Conservation (phyloP, 2,888 invertebrate genomes). For the Tryphoninae sp. region DNA sequence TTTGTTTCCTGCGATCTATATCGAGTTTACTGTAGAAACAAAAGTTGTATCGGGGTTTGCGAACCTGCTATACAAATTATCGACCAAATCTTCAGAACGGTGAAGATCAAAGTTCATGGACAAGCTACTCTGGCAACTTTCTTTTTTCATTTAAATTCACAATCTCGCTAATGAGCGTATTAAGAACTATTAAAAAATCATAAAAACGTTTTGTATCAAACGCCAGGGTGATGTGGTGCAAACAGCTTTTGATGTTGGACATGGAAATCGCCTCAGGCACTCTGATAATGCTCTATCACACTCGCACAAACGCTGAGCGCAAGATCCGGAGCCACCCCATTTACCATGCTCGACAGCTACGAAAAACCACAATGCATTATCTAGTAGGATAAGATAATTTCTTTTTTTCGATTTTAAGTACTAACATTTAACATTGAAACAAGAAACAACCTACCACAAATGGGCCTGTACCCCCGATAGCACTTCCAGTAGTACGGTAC, state of each 20-base stretch:
- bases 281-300: constrained; percentile 91
- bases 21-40: background rate
- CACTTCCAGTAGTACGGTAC: constrained; percentile 95
- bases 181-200: constrained; percentile 80
- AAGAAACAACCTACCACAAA: constrained; percentile 86
- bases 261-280: constrained; percentile 89
- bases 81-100: background rate
- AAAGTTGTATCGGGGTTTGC: background rate
- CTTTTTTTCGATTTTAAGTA: background rate
- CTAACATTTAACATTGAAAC: constrained; percentile 62
- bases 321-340: constrained; percentile 85
- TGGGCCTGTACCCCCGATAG: constrained; percentile 86
- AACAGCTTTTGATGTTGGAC: constrained; percentile 87
- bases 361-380: constrained; percentile 60
- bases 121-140: constrained; percentile 22
- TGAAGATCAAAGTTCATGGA: background rate
- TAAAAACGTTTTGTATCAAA: constrained; percentile 88
- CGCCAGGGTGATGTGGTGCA: constrained; percentile 90
- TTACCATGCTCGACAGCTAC: constrained; percentile 84
- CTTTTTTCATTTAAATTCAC: constrained; percentile 1
- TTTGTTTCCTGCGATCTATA: background rate
- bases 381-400: constrained; percentile 16
- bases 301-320: constrained; percentile 91
- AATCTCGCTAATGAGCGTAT: background rate
- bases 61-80: background rate